Conservation (phyloP, 2,888 invertebrate species). For the Lepidochitona cinerea region DNA sequence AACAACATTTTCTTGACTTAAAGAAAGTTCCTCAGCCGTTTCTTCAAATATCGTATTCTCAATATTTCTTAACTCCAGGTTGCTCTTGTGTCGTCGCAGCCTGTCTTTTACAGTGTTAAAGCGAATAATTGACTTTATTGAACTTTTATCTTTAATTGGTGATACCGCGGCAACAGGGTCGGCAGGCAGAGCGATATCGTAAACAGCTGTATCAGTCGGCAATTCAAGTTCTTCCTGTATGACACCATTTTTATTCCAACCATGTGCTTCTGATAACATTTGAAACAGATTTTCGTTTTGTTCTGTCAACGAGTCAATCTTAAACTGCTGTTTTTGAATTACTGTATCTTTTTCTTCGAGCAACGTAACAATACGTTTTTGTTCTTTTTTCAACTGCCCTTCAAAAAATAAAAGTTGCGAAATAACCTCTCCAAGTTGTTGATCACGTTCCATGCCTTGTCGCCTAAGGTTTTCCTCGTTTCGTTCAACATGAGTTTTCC, state of each 20-base stretch:
- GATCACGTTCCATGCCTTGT: constrained; percentile 38
- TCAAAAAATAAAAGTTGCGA: constrained; percentile 53
- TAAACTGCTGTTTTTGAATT: constrained; percentile 41
- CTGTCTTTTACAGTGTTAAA: constrained; percentile 50
- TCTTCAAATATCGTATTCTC: constrained; percentile 5
- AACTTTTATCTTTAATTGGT: neutral
- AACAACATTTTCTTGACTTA: constrained; percentile 53
- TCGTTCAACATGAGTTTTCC: constrained; percentile 45
- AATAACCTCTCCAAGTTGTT: constrained; percentile 47
- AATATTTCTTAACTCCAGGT: constrained; percentile 38
- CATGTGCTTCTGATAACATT: constrained; percentile 35
- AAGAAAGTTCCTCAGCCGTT: neutral
- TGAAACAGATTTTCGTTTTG: constrained; percentile 48
- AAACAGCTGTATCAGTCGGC: neutral
- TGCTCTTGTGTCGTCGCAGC: constrained; percentile 53
- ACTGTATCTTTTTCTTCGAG: constrained; percentile 45
- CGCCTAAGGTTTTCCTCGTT: constrained; percentile 39
- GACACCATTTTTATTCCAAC: neutral
- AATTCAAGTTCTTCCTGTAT: neutral
- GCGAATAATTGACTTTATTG: neutral
- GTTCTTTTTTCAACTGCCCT: constrained; percentile 49
- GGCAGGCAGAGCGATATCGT: neutral
- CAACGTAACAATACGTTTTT: constrained; percentile 39
- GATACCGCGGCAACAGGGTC: neutral
- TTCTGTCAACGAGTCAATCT: constrained; percentile 46